phyloP scores from a whole-genome alignment of 2,888 invertebrate species.

The Allophyes oxyacanthae region DNA sequence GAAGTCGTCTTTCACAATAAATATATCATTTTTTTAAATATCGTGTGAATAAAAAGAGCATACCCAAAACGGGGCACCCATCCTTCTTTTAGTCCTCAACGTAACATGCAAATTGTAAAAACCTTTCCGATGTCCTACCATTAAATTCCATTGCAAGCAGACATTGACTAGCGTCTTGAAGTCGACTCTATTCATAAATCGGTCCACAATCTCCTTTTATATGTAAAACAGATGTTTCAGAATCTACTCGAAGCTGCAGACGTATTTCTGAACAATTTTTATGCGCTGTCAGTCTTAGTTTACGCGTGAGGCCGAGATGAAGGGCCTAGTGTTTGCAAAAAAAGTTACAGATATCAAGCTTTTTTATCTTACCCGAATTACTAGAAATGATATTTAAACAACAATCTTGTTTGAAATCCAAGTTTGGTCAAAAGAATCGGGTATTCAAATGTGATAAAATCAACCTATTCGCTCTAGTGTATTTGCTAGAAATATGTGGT shows the following conservation, averaged over 20 bases:
- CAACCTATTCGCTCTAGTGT: no score
- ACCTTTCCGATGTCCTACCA: conserved; percentile 45
- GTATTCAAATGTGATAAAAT: no score
- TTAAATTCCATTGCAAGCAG: conserved; percentile 54
- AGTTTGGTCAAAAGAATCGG: no score
- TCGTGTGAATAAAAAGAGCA: conserved; percentile 18
- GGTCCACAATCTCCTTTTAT: conserved; percentile 56
- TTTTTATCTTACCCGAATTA: no score
- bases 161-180: conserved; percentile 48
- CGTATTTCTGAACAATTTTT: conserved; percentile 57
- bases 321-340: conserved; percentile 19
- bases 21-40: no score
- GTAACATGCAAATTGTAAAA: conserved; percentile 49
- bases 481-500: no score
- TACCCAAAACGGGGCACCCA: conserved; percentile 36
- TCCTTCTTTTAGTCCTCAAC: conserved; percentile 36
- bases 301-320: conserved; percentile 44
- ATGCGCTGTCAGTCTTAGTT: conserved; percentile 54
- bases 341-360: conserved; percentile 1
- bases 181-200: conserved; percentile 55
- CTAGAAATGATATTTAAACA: no score
- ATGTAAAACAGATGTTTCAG: conserved; percentile 60
- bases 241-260: conserved; percentile 40
- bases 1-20: no score
- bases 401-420: no score